These are phyloP conservation scores for Herpetotheres cachinnans DNA, from an alignment of 2,113 vertebrate genomes.

Conservation along the genomic window DNA sequence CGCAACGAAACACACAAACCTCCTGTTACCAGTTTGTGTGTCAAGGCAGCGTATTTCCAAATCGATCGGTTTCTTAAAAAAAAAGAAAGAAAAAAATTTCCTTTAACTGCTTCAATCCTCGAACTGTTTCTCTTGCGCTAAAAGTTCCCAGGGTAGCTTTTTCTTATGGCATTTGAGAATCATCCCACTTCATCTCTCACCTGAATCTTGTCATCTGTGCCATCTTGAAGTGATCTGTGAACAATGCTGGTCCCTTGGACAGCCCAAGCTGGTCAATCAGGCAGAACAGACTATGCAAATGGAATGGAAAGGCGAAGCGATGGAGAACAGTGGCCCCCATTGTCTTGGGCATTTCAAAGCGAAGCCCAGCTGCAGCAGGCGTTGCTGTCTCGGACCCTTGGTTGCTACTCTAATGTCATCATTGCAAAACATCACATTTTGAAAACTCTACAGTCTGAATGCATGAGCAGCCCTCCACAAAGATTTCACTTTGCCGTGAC, in stretches of 20 bases:
- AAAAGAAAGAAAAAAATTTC: not conserved
- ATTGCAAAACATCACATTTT: conserved; percentile 69
- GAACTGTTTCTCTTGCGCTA: not conserved
- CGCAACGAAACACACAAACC: not conserved
- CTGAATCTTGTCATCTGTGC: conserved; percentile 80
- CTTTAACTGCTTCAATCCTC: not conserved
- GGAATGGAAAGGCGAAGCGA: conserved; percentile 74
- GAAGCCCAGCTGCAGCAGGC: conserved; percentile 80
- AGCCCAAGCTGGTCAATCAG: conserved; percentile 81
- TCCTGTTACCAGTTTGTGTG: not conserved
- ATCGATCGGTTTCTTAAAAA: not conserved
- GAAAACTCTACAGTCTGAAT: conserved; percentile 63
- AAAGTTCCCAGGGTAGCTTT: conserved; percentile 59
- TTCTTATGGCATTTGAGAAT: conserved; percentile 44
- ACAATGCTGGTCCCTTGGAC: conserved; percentile 78
- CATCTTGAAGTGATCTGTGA: conserved; percentile 80
- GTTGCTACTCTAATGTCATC: conserved; percentile 76
- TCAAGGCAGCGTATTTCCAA: not conserved
- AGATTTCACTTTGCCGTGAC: conserved; percentile 46
- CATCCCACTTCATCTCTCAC: conserved; percentile 78
- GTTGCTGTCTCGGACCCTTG: conserved; percentile 63
- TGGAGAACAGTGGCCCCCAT: conserved; percentile 80
- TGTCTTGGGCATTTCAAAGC: conserved; percentile 81
- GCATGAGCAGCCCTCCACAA: conserved; percentile 54
- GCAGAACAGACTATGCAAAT: conserved; percentile 89